Base-by-base conservation (phyloP, 2,888 invertebrate species). In the Caenorhabditis virilis region DNA sequence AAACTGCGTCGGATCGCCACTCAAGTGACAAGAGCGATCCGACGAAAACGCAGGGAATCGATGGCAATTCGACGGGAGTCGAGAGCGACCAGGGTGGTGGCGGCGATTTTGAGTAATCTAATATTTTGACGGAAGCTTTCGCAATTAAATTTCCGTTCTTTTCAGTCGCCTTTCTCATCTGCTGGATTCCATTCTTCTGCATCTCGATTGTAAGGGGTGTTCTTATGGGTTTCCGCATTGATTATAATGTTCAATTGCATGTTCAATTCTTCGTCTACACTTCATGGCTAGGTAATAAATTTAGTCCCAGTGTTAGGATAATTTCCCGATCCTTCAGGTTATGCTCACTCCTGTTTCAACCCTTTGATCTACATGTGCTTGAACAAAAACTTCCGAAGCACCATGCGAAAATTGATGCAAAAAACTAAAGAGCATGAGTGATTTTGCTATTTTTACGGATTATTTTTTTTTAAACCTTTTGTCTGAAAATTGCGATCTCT, bases 121-220 rank as follows among this genome's bases (percentile, higher is more conserved):
- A 3, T 18, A 23, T 6, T 49, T 3, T 11, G 23, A 26, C 15
- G 26, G 26, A 26, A 15, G 5, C n/a, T 9, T n/a, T n/a, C n/a
- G 15, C 9, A 25, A 42, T 42, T 25, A 25, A 7, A 20, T 16
- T 39, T 6, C 20, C 5, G n/a, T 16, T 25, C 15, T 25, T 60
- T 73, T 58, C 69, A 77, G 78, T 74, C 15, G 76, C 72, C 3
- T 78, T 78, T 43, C 55, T 78, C 2, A 71, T 78, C 42, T 78
- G 78, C 69, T 78, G 78, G 78, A 72, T 77, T 35, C 78, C 78
- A 3, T 77, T 72, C 52, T 78, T 77, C 64, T 65, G 72, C 45
- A 51, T 67, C 16, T 56, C 66, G 13, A 69, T 78, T 13, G 53
- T 69, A 43, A 74, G 77, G 13, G 77, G 77, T 9, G 68, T 76